Percentiles rank a stretch among this genome's conserved stretches.
phyloP scores from a whole-genome alignment of 1,140 invertebrate species.

The Hestina assimilis region DNA sequence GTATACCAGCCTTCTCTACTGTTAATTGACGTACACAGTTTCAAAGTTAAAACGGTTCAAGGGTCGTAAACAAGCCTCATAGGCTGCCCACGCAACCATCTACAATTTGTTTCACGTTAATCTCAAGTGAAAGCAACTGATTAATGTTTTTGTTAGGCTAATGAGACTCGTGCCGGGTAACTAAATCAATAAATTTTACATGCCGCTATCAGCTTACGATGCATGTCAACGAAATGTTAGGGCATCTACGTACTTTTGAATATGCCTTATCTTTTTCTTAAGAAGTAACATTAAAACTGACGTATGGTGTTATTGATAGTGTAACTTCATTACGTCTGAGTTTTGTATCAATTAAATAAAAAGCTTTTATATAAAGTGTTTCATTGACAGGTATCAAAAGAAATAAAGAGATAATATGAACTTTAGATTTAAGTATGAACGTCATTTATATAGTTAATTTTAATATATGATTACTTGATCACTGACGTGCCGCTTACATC shows the following conservation, averaged over 20 bases:
- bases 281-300: background rate
- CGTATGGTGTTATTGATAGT: background rate
- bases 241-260: background rate
- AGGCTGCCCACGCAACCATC: slow-evolving; percentile 47
- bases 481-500: too few species aligned
- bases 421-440: too few species aligned
- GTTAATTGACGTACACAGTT: slow-evolving; percentile 52
- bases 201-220: slow-evolving; percentile 17
- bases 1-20: slow-evolving; percentile 17
- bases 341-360: background rate
- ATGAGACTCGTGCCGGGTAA: slow-evolving; percentile 56
- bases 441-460: too few species aligned
- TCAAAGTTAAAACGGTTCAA: slow-evolving; percentile 27
- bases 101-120: slow-evolving; percentile 71
- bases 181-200: slow-evolving; percentile 54
- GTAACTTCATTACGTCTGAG: background rate
- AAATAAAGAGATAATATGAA: too few species aligned
- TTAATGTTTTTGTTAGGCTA: slow-evolving; percentile 67
- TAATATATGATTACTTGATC: too few species aligned
- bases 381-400: background rate
- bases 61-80: slow-evolving; percentile 48
- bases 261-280: background rate
- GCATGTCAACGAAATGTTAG: slow-evolving; percentile 13
- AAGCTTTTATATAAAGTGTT: background rate
- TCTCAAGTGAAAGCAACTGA: slow-evolving; percentile 61